Evolutionary conservation across 2,113 vertebrate genomes (phyloP), one percentile per base, ranked within the genome.

Genomic region (Bungarus multicinctus): DNA sequence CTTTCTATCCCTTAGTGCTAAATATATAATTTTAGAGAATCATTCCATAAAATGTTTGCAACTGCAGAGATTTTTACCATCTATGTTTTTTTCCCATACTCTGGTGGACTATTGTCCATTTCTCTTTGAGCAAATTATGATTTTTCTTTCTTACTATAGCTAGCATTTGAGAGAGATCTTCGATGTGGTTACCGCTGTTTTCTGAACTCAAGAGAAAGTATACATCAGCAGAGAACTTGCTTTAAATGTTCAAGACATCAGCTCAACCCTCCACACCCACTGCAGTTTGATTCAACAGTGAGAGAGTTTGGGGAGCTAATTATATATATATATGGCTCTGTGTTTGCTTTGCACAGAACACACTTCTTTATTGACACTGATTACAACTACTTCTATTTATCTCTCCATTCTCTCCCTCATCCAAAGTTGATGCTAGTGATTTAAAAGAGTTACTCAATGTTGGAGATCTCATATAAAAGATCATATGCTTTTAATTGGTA

Each of bases 21-120:
- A 6, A 27, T 0, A 57, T 27, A 89, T 93, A 93, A 93, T 91
- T 94, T 95, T 54, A 89, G 88, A 90, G 95, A 96, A 2, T 18
- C 30, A 64, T 55, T 85, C 90, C 39, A 0, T 53, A 91, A 91
- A 94, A 93, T 85, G 94, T 94, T 89, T 30, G 81, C 20, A 45
- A 27, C 50, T 47, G 12, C 0, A 89, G 50, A 39, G 18, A 50
- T 58, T 87, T 81, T 6, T 3, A 9, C 47, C 34, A n/a, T 4
- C 1, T 12, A 64, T 50, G 4, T 20, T 25, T 25, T 74, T 74
- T 34, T 54, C 16, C n/a, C 69, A 91, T 34, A n/a, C 5, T 22
- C 39, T 34, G 18, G 14, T 34, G 39, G 2, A 25, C 60, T 25
- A 25, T 23, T 4, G 4, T 45, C 9, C 25, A 55, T 91, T 58